Base-by-base conservation (phyloP, 2,113 vertebrate genomes). In the Cettia cetti region DNA sequence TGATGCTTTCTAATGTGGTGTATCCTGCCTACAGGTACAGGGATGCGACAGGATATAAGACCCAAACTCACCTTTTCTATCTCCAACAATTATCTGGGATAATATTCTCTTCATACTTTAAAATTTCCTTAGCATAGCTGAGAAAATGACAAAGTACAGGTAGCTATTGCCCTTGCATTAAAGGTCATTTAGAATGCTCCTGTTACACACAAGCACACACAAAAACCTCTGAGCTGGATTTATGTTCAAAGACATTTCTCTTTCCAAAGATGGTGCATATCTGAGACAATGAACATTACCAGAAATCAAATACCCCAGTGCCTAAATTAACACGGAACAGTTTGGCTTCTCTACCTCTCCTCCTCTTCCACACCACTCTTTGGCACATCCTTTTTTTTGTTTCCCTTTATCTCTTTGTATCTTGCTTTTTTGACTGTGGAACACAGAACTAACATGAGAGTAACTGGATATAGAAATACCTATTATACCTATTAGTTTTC, bases 1-100 rank as follows among this genome's bases (percentile, higher is more conserved):
- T 80, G 49, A n/a, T 84, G 50, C 42, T 84, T 60, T 15, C 64
- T 52, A n/a, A 22, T 45, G 23, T 24, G 59, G 30, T 30, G 6
- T 71, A 44, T 97, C 95, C 95, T 97, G 94, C 98, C 97, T 98
- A 97, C 96, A 98, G 97, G 92, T 98, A 97, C 96, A 98, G 97
- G 92, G 97, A 97, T 97, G 84, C 84, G 95, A 97, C 95, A 97
- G 96, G 69, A 94, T 97, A 90, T 95, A 95, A 93, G 86, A 80
- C 96, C 95, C 50, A 76, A 57, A 70, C 72, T 98, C 97, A 97
- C 95, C 97, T 97, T 97, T 98, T 86, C 94, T 94, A 91, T 96
- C 97, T 98, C 98, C 92, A 96, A 65, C 86, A 95, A 39, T 97
- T 97, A 96, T 49, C 68, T 92, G 63, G 70, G 97, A 98, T 98